These are phyloP conservation scores for Zoroaster sp. DNA, from an alignment of 53 echinoderm and acorn worm genomes.

Conservation along the genomic window DNA sequence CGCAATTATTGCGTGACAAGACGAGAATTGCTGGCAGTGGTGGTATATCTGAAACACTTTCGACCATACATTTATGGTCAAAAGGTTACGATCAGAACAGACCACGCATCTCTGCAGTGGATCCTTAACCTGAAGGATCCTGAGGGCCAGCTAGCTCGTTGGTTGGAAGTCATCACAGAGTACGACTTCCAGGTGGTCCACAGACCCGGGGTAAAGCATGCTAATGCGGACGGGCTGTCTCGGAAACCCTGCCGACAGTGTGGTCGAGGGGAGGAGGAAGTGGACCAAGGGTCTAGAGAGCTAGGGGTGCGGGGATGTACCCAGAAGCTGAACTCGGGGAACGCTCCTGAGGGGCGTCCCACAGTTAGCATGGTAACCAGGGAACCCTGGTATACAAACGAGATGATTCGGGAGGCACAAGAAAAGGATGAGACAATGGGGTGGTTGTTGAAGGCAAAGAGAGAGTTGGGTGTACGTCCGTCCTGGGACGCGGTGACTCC, in stretches of 20 bases:
- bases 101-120: neutral
- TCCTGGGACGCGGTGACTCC: neutral
- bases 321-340: neutral
- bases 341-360: no score
- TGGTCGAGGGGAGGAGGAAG: neutral
- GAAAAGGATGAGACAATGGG: neutral
- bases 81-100: neutral
- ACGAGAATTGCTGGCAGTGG: neutral
- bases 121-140: neutral
- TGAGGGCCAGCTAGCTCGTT: neutral
- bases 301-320: no score
- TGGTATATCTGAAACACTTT: neutral
- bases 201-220: neutral
- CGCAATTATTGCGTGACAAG: no score
- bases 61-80: slow-evolving; percentile 7
- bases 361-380: no score
- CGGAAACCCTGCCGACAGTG: neutral
- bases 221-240: neutral
- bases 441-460: neutral
- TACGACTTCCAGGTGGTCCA: neutral
- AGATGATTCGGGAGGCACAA: neutral
- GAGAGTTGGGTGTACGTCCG: neutral
- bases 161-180: neutral
- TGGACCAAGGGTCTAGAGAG: no score
- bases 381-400: neutral